A percentile compares a stretch with the other conserved stretches of the same genome.
Conservation (phyloP, 2,113 vertebrate genomes). For the Cyrtonyx montezumae region DNA sequence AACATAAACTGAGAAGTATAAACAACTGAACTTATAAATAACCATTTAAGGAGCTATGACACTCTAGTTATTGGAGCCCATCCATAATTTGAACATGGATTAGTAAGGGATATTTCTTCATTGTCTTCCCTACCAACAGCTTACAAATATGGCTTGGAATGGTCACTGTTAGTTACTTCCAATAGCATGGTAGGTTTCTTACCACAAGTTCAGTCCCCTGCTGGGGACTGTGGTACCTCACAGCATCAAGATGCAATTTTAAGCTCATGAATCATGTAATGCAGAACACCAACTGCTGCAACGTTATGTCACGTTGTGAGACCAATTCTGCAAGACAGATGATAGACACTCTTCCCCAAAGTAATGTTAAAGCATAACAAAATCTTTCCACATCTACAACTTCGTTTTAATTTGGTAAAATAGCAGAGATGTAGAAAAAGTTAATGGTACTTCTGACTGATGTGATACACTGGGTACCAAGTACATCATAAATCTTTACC, state of each 20-base stretch:
- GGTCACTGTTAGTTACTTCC: not conserved
- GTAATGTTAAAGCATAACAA: not conserved
- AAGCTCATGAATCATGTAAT: not conserved
- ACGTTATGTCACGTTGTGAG: not conserved
- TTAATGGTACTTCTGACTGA: not conserved
- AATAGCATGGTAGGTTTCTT: not conserved
- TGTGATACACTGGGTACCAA: not conserved
- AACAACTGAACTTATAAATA: not conserved
- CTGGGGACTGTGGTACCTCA: not conserved
- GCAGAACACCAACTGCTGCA: not conserved
- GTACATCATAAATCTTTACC: not conserved
- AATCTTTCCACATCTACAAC: rapidly evolving
- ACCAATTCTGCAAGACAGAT: not conserved
- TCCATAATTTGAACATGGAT: rapidly evolving
- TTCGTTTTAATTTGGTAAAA: not conserved
- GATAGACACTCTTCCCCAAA: not conserved
- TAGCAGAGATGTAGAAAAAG: not conserved
- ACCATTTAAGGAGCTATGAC: not conserved
- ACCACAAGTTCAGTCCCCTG: not conserved
- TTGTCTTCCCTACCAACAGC: not conserved
- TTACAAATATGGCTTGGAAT: not conserved
- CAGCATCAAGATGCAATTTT: not conserved
- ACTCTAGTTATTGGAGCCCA: not conserved
- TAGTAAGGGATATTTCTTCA: not conserved
- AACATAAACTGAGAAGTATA: not conserved